Percentiles rank a stretch among this genome's conserved stretches.
Evolutionary conservation across 2,113 vertebrate species (phyloP).

Genomic region (Ellobius talpinus): DNA sequence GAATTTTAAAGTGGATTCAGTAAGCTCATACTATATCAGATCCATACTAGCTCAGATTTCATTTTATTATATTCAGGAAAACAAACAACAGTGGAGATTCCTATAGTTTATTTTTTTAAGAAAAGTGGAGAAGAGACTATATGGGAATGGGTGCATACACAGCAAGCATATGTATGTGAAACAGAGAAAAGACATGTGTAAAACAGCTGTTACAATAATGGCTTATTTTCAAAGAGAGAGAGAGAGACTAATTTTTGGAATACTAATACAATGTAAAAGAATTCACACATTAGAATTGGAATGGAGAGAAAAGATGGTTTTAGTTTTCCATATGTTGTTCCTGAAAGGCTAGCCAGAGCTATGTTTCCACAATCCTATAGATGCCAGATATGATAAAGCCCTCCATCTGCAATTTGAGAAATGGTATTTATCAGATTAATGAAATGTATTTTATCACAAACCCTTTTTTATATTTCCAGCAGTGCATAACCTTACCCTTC

Average conservation of each 20-base stretch:
- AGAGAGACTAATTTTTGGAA: background rate
- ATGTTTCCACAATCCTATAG: constrained; percentile 35
- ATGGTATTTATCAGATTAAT: constrained; percentile 51
- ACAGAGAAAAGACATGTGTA: background rate
- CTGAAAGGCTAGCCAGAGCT: background rate
- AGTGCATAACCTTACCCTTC: background rate
- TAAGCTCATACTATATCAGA: background rate
- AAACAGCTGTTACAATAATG: background rate
- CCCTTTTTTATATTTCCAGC: background rate
- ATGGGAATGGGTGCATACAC: no score
- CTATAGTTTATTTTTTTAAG: background rate
- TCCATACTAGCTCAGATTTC: background rate
- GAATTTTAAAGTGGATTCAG: background rate
- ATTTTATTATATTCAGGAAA: background rate
- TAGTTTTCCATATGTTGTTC: background rate
- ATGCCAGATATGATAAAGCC: constrained; percentile 1
- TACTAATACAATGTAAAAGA: constrained; percentile 16
- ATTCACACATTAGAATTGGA: constrained; percentile 7
- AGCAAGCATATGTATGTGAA: background rate
- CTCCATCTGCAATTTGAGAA: constrained; percentile 58
- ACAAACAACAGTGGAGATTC: background rate
- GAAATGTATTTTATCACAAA: constrained; percentile 51
- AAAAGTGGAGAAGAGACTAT: background rate
- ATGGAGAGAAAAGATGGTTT: constrained; percentile 3
- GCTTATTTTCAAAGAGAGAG: background rate